Conservation (phyloP, 2,888 invertebrate genomes). For the Theodoxus fluviatilis region DNA sequence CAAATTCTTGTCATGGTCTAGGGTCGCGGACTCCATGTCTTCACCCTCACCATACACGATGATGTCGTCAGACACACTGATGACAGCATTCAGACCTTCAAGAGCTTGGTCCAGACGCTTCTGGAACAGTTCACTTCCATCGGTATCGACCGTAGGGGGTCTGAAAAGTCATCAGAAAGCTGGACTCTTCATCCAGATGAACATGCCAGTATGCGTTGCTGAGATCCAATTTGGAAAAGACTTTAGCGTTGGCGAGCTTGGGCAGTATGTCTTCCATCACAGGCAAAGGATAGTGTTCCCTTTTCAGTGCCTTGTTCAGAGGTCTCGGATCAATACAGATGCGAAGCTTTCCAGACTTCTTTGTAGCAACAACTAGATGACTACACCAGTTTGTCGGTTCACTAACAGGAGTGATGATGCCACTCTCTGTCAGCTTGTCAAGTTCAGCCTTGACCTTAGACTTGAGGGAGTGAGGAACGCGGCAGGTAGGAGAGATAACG, state of each 20-base stretch:
- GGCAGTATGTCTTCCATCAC: slow-evolving; percentile 26
- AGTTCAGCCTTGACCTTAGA: slow-evolving; percentile 24
- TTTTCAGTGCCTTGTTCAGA: slow-evolving; percentile 30
- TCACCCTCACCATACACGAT: too few species aligned
- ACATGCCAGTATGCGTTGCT: slow-evolving; percentile 28
- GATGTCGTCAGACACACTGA: too few species aligned
- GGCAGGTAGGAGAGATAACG: slow-evolving; percentile 21
- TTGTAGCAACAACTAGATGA: slow-evolving; percentile 25
- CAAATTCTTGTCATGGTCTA: too few species aligned
- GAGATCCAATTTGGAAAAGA: slow-evolving; percentile 29
- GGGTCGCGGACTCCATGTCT: too few species aligned
- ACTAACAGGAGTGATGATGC: slow-evolving; percentile 23
- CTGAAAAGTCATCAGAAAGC: slow-evolving; percentile 27
- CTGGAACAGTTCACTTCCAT: too few species aligned
- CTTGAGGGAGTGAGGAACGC: slow-evolving; percentile 25
- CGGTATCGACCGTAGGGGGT: slow-evolving; percentile 29
- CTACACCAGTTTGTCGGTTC: slow-evolving; percentile 31
- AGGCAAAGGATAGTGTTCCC: slow-evolving; percentile 24
- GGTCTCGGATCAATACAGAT: slow-evolving; percentile 28
- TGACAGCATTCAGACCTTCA: too few species aligned
- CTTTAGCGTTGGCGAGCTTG: slow-evolving; percentile 24
- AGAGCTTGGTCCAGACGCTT: too few species aligned
- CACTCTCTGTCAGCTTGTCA: slow-evolving; percentile 16
- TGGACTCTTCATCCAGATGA: slow-evolving; percentile 26
- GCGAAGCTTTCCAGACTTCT: slow-evolving; percentile 21